Percentiles rank a stretch among this genome's conserved stretches.
phyloP scores from a whole-genome alignment of 2,113 vertebrate genomes.

The Otis tarda region DNA sequence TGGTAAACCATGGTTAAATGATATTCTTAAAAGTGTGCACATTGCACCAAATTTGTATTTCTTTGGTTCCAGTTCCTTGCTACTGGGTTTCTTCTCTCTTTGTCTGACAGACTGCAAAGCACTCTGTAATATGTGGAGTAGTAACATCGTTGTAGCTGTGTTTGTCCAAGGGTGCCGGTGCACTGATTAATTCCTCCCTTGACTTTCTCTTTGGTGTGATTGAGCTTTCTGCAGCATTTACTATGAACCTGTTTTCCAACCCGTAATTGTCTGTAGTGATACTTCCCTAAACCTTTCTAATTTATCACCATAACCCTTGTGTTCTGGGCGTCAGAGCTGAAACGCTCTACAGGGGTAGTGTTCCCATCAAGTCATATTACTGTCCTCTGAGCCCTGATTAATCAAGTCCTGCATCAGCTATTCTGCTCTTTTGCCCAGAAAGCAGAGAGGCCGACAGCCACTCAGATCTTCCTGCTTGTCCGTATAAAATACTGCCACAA shows the following conservation, averaged over 20 bases:
- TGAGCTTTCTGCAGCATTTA: not conserved
- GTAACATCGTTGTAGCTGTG: not conserved
- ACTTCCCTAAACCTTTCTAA: not conserved
- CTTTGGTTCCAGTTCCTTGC: not conserved
- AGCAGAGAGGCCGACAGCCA: not conserved
- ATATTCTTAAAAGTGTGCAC: not conserved
- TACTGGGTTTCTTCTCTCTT: not conserved
- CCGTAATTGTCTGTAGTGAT: not conserved
- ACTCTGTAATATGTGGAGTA: not conserved
- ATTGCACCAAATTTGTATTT: not conserved
- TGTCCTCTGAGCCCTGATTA: not conserved
- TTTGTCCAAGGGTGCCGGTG: not conserved
- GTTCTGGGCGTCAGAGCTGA: not conserved
- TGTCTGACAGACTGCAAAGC: not conserved
- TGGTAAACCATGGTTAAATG: not conserved
- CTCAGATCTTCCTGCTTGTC: not conserved
- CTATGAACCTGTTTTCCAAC: not conserved
- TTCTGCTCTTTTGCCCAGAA: not conserved
- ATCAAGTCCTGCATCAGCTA: slow-evolving; percentile 15
- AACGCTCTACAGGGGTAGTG: not conserved
- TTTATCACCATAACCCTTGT: not conserved
- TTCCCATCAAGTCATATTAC: not conserved
- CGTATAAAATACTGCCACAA: not conserved
- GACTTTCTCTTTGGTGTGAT: not conserved
- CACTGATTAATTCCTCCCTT: not conserved